Conservation (phyloP, 2,888 invertebrate species). For the Lymantria monacha region DNA sequence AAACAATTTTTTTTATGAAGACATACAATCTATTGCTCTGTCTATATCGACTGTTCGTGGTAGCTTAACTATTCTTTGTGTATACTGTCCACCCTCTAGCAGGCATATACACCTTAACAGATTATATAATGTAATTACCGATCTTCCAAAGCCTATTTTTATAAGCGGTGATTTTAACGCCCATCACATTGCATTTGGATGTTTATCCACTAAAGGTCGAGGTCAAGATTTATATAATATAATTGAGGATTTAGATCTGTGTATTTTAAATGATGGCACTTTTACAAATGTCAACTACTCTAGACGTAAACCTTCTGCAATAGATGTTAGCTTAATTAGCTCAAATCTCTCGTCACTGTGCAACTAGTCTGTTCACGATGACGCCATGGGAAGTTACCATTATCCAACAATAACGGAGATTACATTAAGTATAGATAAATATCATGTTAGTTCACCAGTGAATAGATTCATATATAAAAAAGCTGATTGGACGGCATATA, state of each 20-base stretch:
- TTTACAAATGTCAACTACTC: constrained; percentile 1
- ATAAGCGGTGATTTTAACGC: constrained; percentile 14
- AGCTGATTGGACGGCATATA: constrained; percentile 20
- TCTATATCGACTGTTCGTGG: neutral
- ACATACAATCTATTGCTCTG: neutral
- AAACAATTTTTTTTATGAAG: constrained; percentile 1
- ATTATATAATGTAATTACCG: neutral
- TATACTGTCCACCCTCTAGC: constrained; percentile 1
- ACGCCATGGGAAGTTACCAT: constrained; percentile 16
- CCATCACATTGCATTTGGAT: constrained; percentile 23
- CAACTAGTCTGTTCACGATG: constrained; percentile 10
- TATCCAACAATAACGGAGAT: constrained; percentile 12
- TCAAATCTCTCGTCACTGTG: constrained; percentile 1
- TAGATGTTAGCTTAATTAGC: neutral
- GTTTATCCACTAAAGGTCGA: neutral
- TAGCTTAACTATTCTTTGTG: constrained; percentile 1
- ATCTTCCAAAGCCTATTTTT: neutral
- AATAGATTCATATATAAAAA: constrained; percentile 11
- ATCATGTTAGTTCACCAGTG: constrained; percentile 2
- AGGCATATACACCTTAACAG: neutral
- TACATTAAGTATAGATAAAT: neutral
- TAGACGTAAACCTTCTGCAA: neutral
- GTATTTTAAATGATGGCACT: constrained; percentile 1
- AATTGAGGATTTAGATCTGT: constrained; percentile 1
- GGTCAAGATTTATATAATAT: neutral